These are phyloP conservation scores for Heliothis subflexa DNA, from an alignment of 1,140 invertebrate species.

Conservation along the genomic window DNA sequence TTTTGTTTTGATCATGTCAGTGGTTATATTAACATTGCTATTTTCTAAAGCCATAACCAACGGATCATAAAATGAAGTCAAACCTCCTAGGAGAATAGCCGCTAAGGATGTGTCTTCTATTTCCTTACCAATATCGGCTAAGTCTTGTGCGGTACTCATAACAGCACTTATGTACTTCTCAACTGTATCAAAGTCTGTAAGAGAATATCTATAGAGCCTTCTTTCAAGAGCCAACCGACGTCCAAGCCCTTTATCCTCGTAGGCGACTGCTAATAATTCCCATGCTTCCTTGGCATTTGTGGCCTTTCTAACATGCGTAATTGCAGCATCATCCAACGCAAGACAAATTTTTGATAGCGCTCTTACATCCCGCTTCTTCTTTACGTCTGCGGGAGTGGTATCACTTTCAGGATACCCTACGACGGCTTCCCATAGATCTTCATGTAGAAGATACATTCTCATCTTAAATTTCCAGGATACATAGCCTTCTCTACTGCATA, in stretches of 20 bases:
- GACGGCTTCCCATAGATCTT: background rate
- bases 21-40: background rate
- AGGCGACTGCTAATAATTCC: too few relatives aligned
- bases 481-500: background rate
- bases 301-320: background rate
- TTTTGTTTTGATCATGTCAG: background rate
- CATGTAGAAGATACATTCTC: background rate
- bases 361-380: background rate
- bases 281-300: background rate
- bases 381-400: background rate
- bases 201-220: too few relatives aligned
- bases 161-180: background rate
- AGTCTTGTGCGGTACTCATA: background rate
- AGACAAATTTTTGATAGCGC: conserved; percentile 14
- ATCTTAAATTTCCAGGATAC: background rate
- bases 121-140: conserved; percentile 1
- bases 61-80: background rate
- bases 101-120: background rate
- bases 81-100: background rate
- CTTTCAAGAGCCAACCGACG: too few relatives aligned
- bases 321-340: background rate
- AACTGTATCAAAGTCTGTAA: background rate
- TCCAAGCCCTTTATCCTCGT: too few relatives aligned
- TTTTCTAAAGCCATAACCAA: background rate
- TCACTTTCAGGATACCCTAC: background rate